Base-by-base conservation (phyloP, 2,113 vertebrate species). In the Strigops habroptila region DNA sequence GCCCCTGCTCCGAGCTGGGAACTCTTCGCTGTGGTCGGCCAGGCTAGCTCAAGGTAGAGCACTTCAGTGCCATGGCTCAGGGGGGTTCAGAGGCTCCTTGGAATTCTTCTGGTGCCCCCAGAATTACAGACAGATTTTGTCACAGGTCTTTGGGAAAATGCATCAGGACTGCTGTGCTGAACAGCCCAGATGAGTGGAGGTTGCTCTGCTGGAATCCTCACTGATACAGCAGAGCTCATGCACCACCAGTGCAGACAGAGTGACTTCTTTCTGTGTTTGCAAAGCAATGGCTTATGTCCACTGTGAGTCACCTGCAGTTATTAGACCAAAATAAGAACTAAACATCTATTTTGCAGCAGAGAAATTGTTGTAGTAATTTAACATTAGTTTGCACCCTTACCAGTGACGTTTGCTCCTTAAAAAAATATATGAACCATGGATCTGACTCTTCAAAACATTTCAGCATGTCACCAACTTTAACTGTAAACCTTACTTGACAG, bases 11-110 rank as follows among this genome's bases (percentile, higher is more conserved):
- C 0, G 11, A 11, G 62, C 53, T n/a, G 57, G 18, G 22, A 35
- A 16, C 33, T 23, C 14, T 24, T 59, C 9, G 3, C 33, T 59
- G 33, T 24, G 14, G 33, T 49, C 31, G 0, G 81, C 35, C 57
- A 9, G 55, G 37, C n/a, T 28, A 39, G 64, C 37, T 44, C 53
- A 41, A 9, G 10, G 44, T 78, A 13, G 4, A 48, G 28, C 76
- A 35, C 4, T 2, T 19, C 35, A 23, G 44, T 2, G 1, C 35
- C 43, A 3, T 24, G 7, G 69, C 82, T 64, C 7, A 0, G 71
- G 23, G 25, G 18, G 16, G 7, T 30, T 49, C 49, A 11, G 35
- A 27, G 69, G 14, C 14, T 69, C 43, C 67, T 59, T 9, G 1
- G 15, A 2, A 14, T 71, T 82, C 64, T 57, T n/a, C 43, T 27